Percentiles rank a stretch among this genome's conserved stretches.
Conservation (phyloP, 2,113 vertebrate genomes). For the Paratilapia polleni region DNA sequence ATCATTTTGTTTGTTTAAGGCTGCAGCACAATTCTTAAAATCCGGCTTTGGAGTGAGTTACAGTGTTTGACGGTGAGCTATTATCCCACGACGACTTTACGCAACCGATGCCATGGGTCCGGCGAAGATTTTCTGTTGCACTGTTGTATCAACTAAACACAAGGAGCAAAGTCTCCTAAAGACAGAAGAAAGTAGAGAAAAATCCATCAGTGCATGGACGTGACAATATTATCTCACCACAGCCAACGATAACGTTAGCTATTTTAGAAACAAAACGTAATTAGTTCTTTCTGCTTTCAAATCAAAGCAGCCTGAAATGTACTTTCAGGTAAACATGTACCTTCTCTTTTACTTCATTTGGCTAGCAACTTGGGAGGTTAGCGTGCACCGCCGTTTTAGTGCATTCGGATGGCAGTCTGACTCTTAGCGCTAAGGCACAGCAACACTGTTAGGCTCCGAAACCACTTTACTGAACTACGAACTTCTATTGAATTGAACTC, state of each 20-base stretch:
- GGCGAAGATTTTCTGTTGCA: constrained; percentile 51
- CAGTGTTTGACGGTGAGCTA: constrained; percentile 26
- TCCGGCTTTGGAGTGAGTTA: not conserved
- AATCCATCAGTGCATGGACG: not conserved
- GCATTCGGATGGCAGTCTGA: not conserved
- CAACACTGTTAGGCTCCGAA: not conserved
- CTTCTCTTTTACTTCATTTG: not conserved
- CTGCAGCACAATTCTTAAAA: constrained; percentile 2
- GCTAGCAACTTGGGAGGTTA: constrained; percentile 1
- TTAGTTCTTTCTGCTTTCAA: not conserved
- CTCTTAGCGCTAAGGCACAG: not conserved
- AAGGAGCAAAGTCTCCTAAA: constrained; percentile 64
- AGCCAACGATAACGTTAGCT: not conserved
- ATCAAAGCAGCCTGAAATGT: not conserved
- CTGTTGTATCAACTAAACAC: constrained; percentile 57
- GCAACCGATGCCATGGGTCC: constrained; percentile 60
- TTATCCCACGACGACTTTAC: constrained; percentile 36
- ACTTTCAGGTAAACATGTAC: not conserved
- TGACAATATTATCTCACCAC: not conserved
- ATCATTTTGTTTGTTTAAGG: constrained; percentile 83
- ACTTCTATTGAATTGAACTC: not conserved
- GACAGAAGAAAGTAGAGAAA: constrained; percentile 17
- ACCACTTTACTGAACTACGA: not conserved
- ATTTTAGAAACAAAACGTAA: not conserved
- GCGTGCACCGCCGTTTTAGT: not conserved